Percentiles rank a stretch among this genome's conserved stretches.
Conservation (phyloP, 2,888 invertebrate species). For the Nephrotoma guestfalica region DNA sequence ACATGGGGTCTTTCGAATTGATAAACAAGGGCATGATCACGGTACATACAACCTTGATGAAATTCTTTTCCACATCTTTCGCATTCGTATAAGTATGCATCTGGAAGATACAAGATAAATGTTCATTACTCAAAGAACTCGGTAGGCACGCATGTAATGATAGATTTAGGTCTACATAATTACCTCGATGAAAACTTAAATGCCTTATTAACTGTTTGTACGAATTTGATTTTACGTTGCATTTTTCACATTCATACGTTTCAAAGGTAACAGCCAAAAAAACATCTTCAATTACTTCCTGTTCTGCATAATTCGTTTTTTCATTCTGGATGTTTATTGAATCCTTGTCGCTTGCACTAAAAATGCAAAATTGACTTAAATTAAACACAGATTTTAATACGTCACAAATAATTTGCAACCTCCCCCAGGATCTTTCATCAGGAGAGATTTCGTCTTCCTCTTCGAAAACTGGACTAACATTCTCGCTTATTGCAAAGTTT, state of each 20-base stretch:
- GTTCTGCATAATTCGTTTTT: too few relatives aligned
- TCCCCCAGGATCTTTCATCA: neutral
- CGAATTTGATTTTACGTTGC: constrained; percentile 30
- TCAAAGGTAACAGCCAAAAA: constrained; percentile 16
- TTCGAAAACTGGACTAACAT: too few relatives aligned
- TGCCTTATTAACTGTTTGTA: constrained; percentile 38
- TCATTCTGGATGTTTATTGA: neutral
- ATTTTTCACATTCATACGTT: constrained; percentile 29
- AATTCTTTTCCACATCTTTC: constrained; percentile 42
- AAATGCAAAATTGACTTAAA: neutral
- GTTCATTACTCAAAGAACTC: constrained; percentile 31
- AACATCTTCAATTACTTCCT: neutral
- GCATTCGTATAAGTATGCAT: constrained; percentile 44
- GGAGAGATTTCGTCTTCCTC: too few relatives aligned
- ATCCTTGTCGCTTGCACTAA: neutral
- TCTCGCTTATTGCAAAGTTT: too few relatives aligned
- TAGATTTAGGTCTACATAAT: constrained; percentile 29
- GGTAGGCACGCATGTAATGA: constrained; percentile 37
- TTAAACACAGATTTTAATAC: neutral
- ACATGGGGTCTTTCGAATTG: constrained; percentile 42
- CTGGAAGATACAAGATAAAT: constrained; percentile 38
- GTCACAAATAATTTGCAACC: neutral
- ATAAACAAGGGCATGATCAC: constrained; percentile 38
- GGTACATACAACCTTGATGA: constrained; percentile 41
- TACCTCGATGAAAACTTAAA: constrained; percentile 37